A percentile compares a stretch with the other conserved stretches of the same genome.
phyloP scores from a whole-genome alignment of 2,888 invertebrate species.

The Aquatica leii region DNA sequence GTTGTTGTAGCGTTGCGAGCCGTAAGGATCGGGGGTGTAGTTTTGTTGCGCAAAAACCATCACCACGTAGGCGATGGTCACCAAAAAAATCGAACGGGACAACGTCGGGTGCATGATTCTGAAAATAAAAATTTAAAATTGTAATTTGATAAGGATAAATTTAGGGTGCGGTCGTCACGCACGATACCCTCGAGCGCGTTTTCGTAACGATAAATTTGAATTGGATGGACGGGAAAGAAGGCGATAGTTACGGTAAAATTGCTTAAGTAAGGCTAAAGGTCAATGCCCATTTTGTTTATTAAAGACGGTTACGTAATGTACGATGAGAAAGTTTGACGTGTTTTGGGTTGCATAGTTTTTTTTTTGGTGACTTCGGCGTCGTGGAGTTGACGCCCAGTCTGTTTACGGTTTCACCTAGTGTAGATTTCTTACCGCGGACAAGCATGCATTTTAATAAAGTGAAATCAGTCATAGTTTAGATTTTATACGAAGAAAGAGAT shows the following conservation, averaged over 20 bases:
- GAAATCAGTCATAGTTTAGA: too few species aligned
- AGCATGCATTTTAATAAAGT: too few species aligned
- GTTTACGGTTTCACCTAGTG: too few species aligned
- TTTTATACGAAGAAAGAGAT: too few species aligned
- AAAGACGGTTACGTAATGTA: neutral
- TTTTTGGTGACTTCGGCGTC: neutral
- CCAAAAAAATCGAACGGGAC: slow-evolving; percentile 10
- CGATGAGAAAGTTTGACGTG: neutral
- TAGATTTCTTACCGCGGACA: too few species aligned
- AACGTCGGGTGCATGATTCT: slow-evolving; percentile 30
- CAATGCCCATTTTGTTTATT: neutral
- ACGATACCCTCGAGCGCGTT: neutral
- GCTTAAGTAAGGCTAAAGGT: neutral
- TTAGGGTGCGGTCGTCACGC: neutral
- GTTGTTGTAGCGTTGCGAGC: slow-evolving; percentile 17
- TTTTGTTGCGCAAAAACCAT: slow-evolving; percentile 29
- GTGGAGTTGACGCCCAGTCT: too few species aligned
- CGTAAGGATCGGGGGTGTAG: slow-evolving; percentile 30
- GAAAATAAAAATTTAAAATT: slow-evolving; percentile 6
- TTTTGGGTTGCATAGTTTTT: slow-evolving; percentile 3
- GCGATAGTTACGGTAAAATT: too few species aligned
- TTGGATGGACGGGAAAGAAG: too few species aligned
- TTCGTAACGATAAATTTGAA: neutral
- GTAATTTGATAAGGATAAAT: too few species aligned
- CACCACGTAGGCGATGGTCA: slow-evolving; percentile 25